Conservation (phyloP, 1,140 invertebrate genomes). For the Lepeophtheirus salmonis region DNA sequence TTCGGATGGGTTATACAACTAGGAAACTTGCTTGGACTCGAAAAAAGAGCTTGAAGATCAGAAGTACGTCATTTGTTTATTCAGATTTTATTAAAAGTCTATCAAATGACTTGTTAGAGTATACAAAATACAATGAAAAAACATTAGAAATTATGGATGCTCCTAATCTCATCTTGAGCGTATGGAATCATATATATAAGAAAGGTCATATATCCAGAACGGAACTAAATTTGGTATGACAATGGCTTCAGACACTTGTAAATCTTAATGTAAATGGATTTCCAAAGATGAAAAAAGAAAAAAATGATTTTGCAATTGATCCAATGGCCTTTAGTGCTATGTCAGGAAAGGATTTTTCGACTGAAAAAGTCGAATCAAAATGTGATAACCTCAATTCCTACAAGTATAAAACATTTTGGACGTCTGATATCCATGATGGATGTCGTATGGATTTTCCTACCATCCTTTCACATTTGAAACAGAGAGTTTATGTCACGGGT, state of each 20-base stretch:
- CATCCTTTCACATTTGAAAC: neutral
- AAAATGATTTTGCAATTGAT: neutral
- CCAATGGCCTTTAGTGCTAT: neutral
- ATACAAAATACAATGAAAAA: too few species aligned
- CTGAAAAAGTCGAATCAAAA: neutral
- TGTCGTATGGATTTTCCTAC: neutral
- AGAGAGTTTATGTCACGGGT: neutral
- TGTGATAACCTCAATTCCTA: neutral
- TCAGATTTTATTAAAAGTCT: too few species aligned
- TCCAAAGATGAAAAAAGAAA: neutral
- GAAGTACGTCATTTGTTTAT: too few species aligned
- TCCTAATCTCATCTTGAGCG: neutral
- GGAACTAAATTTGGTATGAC: neutral
- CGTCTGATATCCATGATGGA: slow-evolving; percentile 8
- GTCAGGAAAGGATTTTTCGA: neutral
- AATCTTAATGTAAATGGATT: neutral
- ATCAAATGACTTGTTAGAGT: neutral
- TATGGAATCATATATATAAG: neutral
- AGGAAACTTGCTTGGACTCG: neutral
- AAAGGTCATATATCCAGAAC: neutral
- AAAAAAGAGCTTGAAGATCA: neutral
- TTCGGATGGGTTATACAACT: neutral
- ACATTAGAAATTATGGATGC: neutral
- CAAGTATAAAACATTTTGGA: neutral
- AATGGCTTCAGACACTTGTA: neutral